Base-by-base conservation (phyloP, 2,113 vertebrate species). In the Camelus bactrianus region DNA sequence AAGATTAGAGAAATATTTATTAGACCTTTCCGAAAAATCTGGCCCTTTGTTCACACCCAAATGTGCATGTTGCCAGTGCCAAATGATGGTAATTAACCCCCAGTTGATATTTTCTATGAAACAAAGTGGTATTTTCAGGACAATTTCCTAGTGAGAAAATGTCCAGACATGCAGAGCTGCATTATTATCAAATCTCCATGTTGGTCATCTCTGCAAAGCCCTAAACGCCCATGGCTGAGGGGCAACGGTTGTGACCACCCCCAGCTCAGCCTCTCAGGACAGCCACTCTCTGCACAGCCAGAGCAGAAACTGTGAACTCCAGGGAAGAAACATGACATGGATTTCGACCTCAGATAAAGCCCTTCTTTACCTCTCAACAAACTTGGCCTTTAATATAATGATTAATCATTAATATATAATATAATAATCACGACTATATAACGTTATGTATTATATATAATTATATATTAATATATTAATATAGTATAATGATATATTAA, bases 141-240 rank as follows among this genome's bases (percentile, higher is more conserved):
- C n/a, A 82, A 94, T 46, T 81, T 91, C 56, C 96, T 72, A 50
- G n/a, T 56, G 77, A 93, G 64, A 87, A 80, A 87, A 96, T 79
- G 42, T 60, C 64, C 90, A 88, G 19, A 35, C 81, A 95, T 76
- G 84, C 48, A 70, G 56, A 87, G 72, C 3, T 56, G 38, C 42
- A n/a, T 58, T 95, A 32, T 38, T 48, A 65, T 54, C 70, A 86
- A 46, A 70, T 35, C 35, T 67, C 50, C 28, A 2, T 0, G 4
- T 4, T 48, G 32, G 64, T 82, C 72, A 65, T 72, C 58, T 56
- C 4, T 3, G 83, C 46, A 83, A 73, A 83, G 52, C 24, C 38
- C 60, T 67, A 48, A 9, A 17, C 3, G 22, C 12, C 42, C 50
- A 7, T 0, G 20, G 35, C 24, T 20, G 19, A 2, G 30, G 6